Percentiles rank a stretch among this genome's conserved stretches.
These are phyloP conservation scores for Argyresthia albistria DNA, from an alignment of 2,888 invertebrate genomes.

Conservation along the genomic window DNA sequence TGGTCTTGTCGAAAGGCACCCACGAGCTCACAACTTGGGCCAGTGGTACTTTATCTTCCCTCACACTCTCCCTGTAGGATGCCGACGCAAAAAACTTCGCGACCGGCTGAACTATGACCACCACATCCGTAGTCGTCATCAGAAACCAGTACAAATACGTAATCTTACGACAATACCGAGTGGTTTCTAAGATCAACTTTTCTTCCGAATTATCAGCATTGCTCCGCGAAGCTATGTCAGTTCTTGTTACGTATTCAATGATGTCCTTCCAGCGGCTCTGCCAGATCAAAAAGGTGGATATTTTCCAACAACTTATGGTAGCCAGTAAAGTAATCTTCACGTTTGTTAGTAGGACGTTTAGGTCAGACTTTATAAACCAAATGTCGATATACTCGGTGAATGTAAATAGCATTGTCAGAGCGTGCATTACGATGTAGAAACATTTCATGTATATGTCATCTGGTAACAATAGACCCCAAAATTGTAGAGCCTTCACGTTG, in stretches of 20 bases:
- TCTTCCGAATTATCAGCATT: constrained; percentile 22
- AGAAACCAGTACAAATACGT: constrained; percentile 46
- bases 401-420: constrained; percentile 36
- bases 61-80: constrained; percentile 33
- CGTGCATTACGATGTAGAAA: constrained; percentile 41
- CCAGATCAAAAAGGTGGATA: constrained; percentile 39
- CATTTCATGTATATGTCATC: constrained; percentile 22
- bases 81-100: constrained; percentile 32
- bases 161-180: constrained; percentile 44
- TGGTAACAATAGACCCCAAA: constrained; percentile 55
- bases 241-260: constrained; percentile 41
- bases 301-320: constrained; percentile 43
- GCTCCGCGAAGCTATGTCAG: constrained; percentile 33
- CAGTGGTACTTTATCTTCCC: constrained; percentile 36
- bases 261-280: constrained; percentile 42
- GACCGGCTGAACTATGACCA: constrained; percentile 41
- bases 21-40: constrained; percentile 52
- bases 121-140: constrained; percentile 45
- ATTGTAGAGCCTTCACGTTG: constrained; percentile 42
- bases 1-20: constrained; percentile 52
- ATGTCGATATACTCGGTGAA: constrained; percentile 47
- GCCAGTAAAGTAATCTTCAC: constrained; percentile 53
- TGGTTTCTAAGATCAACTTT: constrained; percentile 27
- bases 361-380: constrained; percentile 45
- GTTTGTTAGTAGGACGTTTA: constrained; percentile 44